Evolutionary conservation across 2,888 invertebrate species (phyloP).

Genomic region (Clunio marinus): DNA sequence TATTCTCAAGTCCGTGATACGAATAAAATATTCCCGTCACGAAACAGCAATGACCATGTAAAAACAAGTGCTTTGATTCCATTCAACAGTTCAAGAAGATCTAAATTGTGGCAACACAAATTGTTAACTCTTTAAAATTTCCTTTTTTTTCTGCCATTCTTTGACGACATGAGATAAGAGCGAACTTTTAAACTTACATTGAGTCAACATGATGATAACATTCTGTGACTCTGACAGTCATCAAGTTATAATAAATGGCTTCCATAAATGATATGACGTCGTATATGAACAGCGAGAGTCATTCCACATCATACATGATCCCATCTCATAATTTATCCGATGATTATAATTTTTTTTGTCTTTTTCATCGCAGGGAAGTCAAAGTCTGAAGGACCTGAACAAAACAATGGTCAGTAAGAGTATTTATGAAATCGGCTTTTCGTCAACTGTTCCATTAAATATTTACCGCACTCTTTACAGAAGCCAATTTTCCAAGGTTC

Average conservation of each 20-base stretch:
- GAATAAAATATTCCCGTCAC: slow-evolving; percentile 15
- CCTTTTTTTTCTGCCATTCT: not conserved
- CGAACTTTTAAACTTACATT: not conserved
- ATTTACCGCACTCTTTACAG: slow-evolving; percentile 41
- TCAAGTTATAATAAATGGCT: not conserved
- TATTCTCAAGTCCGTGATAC: slow-evolving; percentile 1
- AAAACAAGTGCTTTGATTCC: slow-evolving; percentile 10
- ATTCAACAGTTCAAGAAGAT: not conserved
- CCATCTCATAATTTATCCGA: not conserved
- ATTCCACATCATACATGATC: no score
- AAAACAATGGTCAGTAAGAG: not conserved
- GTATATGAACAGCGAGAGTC: no score
- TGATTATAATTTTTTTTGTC: not conserved
- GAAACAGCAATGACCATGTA: slow-evolving; percentile 23
- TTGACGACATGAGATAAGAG: not conserved
- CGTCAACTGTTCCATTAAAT: not conserved
- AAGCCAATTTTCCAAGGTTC: slow-evolving; percentile 65
- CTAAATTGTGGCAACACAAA: not conserved
- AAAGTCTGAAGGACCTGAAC: not conserved
- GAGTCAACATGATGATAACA: not conserved
- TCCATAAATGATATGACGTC: not conserved
- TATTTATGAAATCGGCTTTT: not conserved
- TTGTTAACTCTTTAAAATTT: not conserved
- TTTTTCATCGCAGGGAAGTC: not conserved
- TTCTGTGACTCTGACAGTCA: not conserved